phyloP scores from a whole-genome alignment of 2,888 invertebrate genomes.

The Augochlorella aurata region DNA sequence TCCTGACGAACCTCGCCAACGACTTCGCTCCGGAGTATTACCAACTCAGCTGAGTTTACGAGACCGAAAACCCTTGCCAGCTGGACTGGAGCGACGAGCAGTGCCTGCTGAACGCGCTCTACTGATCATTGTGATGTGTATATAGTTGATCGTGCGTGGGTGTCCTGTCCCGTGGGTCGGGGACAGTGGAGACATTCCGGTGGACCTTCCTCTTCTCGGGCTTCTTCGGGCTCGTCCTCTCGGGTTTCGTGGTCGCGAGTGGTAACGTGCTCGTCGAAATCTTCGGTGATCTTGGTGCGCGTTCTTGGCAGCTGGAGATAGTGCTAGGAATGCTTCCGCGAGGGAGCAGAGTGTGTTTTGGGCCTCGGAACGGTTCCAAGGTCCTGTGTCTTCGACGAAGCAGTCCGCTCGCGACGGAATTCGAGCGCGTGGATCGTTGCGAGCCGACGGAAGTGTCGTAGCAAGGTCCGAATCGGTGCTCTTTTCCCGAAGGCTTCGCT shows the following conservation, averaged over 20 bases:
- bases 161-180: not conserved
- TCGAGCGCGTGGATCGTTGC: not conserved
- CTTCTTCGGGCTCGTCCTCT: not conserved
- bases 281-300: not conserved
- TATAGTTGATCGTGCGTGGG: constrained; percentile 10
- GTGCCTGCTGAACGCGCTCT: constrained; percentile 78
- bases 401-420: not conserved
- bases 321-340: not conserved
- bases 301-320: not conserved
- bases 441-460: not conserved
- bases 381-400: not conserved
- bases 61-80: constrained; percentile 74
- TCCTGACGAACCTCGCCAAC: constrained; percentile 94
- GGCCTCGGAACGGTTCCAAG: no score
- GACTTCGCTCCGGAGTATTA: constrained; percentile 97
- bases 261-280: not conserved
- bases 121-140: constrained; percentile 66
- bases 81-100: constrained; percentile 80
- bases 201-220: not conserved
- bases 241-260: not conserved
- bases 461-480: not conserved
- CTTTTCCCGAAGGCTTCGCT: not conserved
- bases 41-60: constrained; percentile 85
- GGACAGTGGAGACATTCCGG: not conserved
- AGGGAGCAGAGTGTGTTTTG: not conserved